These are phyloP conservation scores for Muraenolepis orangiensis DNA, from an alignment of 2,797 vertebrate genomes.

Conservation along the genomic window DNA sequence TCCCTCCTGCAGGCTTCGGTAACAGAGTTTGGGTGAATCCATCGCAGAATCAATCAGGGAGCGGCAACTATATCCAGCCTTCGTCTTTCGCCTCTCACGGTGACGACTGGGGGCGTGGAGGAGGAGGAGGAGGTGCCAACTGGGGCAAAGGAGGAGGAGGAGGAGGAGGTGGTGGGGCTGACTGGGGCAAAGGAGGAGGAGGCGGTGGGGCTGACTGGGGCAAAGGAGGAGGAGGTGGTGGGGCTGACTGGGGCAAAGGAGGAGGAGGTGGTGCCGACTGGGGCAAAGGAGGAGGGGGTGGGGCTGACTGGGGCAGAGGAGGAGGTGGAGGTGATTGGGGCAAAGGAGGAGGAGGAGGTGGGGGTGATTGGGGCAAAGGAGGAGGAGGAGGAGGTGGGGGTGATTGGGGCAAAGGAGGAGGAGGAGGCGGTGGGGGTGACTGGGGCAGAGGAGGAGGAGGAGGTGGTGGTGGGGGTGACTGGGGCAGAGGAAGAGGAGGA, in stretches of 20 bases:
- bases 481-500: too few species aligned
- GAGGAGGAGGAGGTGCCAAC: slow-evolving; percentile 61
- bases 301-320: slow-evolving; percentile 54
- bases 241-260: slow-evolving; percentile 54
- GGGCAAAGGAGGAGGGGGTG: slow-evolving; percentile 49
- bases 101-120: slow-evolving; percentile 51
- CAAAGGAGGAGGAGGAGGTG: too few species aligned
- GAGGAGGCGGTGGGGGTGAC: too few species aligned
- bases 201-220: slow-evolving; percentile 48
- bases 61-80: slow-evolving; percentile 70
- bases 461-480: too few species aligned
- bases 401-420: too few species aligned
- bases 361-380: too few species aligned
- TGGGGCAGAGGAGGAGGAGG: too few species aligned
- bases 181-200: slow-evolving; percentile 55
- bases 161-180: slow-evolving; percentile 60
- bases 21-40: slow-evolving; percentile 81
- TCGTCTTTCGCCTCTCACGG: slow-evolving; percentile 73
- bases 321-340: too few species aligned
- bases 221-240: slow-evolving; percentile 52
- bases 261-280: slow-evolving; percentile 54
- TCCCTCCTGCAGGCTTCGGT: slow-evolving; percentile 62
- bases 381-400: too few species aligned
- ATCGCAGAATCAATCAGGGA: slow-evolving; percentile 64
- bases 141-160: slow-evolving; percentile 50